Conservation (phyloP, 1,140 invertebrate genomes). For the Triops longicaudatus region DNA sequence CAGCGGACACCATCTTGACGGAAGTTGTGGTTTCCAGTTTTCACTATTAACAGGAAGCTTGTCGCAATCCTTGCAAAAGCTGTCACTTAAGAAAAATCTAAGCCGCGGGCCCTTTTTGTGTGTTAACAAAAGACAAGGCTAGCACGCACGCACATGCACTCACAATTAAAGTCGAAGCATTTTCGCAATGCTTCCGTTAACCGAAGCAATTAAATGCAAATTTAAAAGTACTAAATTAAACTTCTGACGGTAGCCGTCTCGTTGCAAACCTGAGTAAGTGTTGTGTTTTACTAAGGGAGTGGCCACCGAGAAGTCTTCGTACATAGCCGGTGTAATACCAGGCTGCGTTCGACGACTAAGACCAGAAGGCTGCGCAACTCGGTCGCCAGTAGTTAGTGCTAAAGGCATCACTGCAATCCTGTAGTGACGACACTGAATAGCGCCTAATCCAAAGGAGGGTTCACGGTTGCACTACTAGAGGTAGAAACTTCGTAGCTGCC, state of each 20-base stretch:
- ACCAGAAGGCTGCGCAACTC: background rate
- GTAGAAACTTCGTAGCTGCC: too few species aligned
- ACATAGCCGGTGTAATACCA: background rate
- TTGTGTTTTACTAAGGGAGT: constrained; percentile 15
- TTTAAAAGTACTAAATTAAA: background rate
- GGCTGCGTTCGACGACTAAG: background rate
- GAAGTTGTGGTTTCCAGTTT: background rate
- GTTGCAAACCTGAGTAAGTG: constrained; percentile 6
- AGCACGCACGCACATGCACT: background rate
- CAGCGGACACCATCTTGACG: background rate
- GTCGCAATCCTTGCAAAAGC: background rate
- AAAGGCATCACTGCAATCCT: background rate
- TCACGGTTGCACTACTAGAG: too few species aligned
- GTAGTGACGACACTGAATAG: background rate
- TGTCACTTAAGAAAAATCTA: too few species aligned
- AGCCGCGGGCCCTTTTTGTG: too few species aligned
- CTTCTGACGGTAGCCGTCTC: background rate
- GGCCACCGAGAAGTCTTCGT: background rate
- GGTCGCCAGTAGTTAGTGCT: background rate
- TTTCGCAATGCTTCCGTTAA: background rate
- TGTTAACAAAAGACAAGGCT: background rate
- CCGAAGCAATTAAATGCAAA: background rate
- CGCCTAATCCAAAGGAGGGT: background rate
- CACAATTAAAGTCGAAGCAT: background rate
- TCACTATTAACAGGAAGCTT: background rate